Conservation (phyloP, 2,888 invertebrate species). For the Bombyx huttoni region DNA sequence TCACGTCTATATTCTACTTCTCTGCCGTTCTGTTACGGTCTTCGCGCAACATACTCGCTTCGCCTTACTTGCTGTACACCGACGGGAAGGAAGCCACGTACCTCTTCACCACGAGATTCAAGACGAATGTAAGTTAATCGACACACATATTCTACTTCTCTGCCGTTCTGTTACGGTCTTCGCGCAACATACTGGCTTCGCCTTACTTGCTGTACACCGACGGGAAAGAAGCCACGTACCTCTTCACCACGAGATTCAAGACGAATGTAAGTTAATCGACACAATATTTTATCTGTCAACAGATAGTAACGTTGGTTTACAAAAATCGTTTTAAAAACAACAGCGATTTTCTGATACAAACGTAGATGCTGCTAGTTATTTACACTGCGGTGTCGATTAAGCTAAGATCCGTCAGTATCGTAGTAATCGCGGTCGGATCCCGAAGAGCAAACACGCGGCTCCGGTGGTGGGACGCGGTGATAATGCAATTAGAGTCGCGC, state of each 20-base stretch:
- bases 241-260: conserved; percentile 72
- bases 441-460: conserved; percentile 6
- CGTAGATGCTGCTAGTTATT: not conserved
- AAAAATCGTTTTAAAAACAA: too few species aligned
- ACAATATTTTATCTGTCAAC: not conserved
- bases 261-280: conserved; percentile 41
- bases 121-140: conserved; percentile 50
- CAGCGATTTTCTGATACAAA: not conserved
- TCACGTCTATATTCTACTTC: conserved; percentile 25
- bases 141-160: conserved; percentile 25
- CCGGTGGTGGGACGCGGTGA: conserved; percentile 48
- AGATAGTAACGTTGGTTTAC: too few species aligned
- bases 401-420: not conserved
- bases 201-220: conserved; percentile 75
- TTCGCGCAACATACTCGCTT: conserved; percentile 65
- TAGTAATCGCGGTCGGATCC: conserved; percentile 2
- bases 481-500: conserved; percentile 57
- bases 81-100: conserved; percentile 74
- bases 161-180: conserved; percentile 43
- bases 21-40: conserved; percentile 44
- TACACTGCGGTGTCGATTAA: not conserved
- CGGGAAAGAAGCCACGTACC: conserved; percentile 68
- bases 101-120: conserved; percentile 72
- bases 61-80: conserved; percentile 72
- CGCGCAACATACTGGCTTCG: conserved; percentile 68